These are phyloP conservation scores for Philopedon plagiatum DNA, from an alignment of 2,888 invertebrate species.

Conservation along the genomic window DNA sequence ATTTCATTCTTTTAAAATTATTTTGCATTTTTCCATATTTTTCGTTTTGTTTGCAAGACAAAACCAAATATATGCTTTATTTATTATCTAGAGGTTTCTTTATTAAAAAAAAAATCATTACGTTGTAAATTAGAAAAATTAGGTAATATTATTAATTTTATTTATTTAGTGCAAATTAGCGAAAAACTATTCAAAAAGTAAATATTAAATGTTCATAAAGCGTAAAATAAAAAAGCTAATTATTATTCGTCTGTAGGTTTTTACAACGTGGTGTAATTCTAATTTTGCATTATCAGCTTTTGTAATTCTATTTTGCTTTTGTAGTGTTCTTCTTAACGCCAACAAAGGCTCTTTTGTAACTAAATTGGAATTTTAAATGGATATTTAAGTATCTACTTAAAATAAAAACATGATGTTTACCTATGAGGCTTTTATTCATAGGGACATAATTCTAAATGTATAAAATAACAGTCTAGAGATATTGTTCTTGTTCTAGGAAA, in stretches of 20 bases:
- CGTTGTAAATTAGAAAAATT: too few species aligned
- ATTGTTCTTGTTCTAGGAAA: background rate
- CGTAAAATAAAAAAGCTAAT: background rate
- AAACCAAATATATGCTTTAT: too few species aligned
- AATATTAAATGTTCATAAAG: background rate
- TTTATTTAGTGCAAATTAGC: background rate
- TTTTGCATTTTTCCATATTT: too few species aligned
- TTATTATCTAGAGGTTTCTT: too few species aligned
- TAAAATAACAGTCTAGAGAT: background rate
- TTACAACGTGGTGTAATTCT: background rate
- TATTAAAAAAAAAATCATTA: too few species aligned
- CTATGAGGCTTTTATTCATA: background rate
- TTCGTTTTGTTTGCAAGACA: too few species aligned
- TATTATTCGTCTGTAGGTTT: background rate
- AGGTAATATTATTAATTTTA: too few species aligned
- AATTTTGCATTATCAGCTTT: conserved; percentile 7
- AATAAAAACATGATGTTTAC: conserved; percentile 3
- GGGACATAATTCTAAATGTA: background rate
- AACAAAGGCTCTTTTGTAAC: conserved; percentile 2
- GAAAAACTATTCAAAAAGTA: background rate
- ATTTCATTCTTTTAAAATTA: too few species aligned
- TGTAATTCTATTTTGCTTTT: conserved; percentile 3
- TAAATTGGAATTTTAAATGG: conserved; percentile 11
- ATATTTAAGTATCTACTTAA: conserved; percentile 3
- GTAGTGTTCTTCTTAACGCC: background rate